A percentile compares a stretch with the other conserved stretches of the same genome.
Evolutionary conservation across 2,797 vertebrate genomes (phyloP).

Genomic region (Liparis tanakae): DNA sequence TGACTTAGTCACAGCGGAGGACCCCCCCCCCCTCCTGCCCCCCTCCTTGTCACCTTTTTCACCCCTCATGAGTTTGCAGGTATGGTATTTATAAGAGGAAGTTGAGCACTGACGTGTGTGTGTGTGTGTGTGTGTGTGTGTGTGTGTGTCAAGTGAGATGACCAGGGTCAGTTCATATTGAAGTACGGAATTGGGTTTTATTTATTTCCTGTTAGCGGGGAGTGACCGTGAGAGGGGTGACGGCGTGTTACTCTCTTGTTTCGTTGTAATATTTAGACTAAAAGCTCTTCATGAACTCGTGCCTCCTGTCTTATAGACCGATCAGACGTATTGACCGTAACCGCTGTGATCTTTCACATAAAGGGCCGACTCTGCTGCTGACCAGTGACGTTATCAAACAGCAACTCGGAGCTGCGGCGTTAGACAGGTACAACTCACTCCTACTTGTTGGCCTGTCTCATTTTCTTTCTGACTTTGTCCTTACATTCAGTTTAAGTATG

Average conservation of each 20-base stretch:
- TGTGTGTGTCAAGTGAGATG: constrained; percentile 2
- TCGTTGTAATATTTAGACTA: not conserved
- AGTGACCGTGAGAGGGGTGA: not conserved
- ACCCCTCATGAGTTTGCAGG: too few species aligned
- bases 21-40: too few species aligned
- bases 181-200: constrained; percentile 6
- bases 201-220: not conserved
- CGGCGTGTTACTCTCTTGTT: not conserved
- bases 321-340: constrained; percentile 6
- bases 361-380: constrained; percentile 91
- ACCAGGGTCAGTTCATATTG: not conserved
- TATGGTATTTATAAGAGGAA: too few species aligned
- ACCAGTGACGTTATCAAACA: constrained; percentile 94
- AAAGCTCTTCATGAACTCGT: not conserved
- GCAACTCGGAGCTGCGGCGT: constrained; percentile 89
- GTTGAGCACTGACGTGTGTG: too few species aligned
- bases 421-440: constrained; percentile 87
- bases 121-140: too few species aligned
- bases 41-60: too few species aligned
- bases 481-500: constrained; percentile 40
- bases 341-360: constrained; percentile 14
- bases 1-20: too few species aligned
- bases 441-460: not conserved
- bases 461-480: constrained; percentile 20
- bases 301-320: not conserved